Evolutionary conservation across 2,888 invertebrate genomes (phyloP), one percentile per base, ranked within the genome.

Genomic region (Nasonia oneida): DNA sequence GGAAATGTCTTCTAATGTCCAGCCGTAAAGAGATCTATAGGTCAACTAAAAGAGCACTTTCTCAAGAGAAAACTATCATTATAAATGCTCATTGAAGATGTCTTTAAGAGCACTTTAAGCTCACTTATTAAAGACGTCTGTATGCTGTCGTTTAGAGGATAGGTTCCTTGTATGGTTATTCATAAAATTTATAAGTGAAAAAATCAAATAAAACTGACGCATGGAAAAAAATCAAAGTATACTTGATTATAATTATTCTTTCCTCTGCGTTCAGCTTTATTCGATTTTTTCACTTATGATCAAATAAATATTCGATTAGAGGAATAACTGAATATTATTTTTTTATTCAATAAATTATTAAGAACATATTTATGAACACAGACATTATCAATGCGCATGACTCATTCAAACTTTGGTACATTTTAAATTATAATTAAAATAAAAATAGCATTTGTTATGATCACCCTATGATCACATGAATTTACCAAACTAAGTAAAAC

Each of bases 281-380:
- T 67, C 33, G 67, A 67, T 67, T 67, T 67, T 67, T 33, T 67
- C 12, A 23, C 23, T 67, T 8, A 23, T n/a, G 14, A 67, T 67
- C 23, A 67, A 33, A 67, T 5, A 64, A 64, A 23, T 10, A 64
- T 2, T 64, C 2, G 4, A n/a, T n/a, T 64, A 64, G 39, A 64
- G 64, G 6, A 64, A 64, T 64, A 64, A 64, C n/a, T 23, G 23
- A 64, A 64, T n/a, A n/a, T n/a, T n/a, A 64, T 18, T 10, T 2
- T n/a, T 64, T 64, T 64, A 64, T 23, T 64, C 23, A 64, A 64
- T 64, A 64, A 64, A 64, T 64, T 23, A 64, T 64, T 23, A 64
- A 23, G n/a, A 64, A 64, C 64, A 64, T n/a, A 64, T 64, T n/a
- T 39, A 39, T 39, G 64, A 64, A 64, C 64, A 64, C 64, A 64